A percentile compares a stretch with the other conserved stretches of the same genome.
Evolutionary conservation across 2,113 vertebrate species (phyloP).

Genomic region (Gnathonemus longibarbis): DNA sequence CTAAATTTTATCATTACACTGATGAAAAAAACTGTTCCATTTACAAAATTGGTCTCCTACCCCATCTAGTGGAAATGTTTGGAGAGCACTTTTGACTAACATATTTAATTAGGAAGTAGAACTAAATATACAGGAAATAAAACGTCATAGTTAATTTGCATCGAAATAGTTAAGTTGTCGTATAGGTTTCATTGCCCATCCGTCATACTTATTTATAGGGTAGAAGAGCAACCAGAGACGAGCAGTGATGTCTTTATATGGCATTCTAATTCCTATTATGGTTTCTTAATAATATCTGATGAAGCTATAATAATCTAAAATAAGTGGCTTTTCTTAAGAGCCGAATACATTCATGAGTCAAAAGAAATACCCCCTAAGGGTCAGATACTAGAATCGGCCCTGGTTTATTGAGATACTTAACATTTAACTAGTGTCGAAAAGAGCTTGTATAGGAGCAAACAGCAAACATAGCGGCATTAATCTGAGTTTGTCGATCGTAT

Average conservation of each 20-base stretch:
- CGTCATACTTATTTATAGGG: background rate
- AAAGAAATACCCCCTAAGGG: background rate
- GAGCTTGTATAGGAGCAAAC: background rate
- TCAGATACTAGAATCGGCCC: background rate
- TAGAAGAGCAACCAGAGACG: background rate
- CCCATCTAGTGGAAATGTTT: slow-evolving; percentile 6
- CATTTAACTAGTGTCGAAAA: background rate
- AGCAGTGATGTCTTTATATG: background rate
- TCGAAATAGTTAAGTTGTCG: background rate
- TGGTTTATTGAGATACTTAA: background rate
- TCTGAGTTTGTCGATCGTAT: background rate
- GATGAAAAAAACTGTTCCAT: background rate
- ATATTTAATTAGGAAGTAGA: background rate
- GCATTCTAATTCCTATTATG: background rate
- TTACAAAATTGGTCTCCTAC: background rate
- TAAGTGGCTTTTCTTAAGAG: background rate
- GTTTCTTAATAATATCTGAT: background rate
- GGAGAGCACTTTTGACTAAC: background rate
- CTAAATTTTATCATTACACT: background rate
- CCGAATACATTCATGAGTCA: background rate
- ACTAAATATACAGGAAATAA: slow-evolving; percentile 1
- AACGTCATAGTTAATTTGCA: background rate
- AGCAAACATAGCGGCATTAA: background rate
- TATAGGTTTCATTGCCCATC: background rate
- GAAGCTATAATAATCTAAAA: background rate